Evolutionary conservation across 2,113 vertebrate species (phyloP), one percentile per base, ranked within the genome.

Genomic region (Gadus chalcogrammus): DNA sequence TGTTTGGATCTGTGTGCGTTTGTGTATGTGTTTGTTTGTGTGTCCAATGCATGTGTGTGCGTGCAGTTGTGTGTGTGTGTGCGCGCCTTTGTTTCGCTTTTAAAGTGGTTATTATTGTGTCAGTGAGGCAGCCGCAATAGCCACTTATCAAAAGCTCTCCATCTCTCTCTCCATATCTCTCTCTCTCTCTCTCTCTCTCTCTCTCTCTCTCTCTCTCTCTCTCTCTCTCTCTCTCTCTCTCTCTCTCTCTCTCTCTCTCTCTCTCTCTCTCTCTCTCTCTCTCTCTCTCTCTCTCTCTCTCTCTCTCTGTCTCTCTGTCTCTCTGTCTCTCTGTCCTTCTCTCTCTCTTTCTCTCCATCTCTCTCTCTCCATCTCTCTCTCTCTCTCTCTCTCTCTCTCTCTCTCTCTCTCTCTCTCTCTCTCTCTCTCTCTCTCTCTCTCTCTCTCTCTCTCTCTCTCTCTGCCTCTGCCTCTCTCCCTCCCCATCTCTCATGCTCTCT

Each of bases 71-170:
- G 56, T 74, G 61, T 67, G 31, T 48, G 61, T 31, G 70, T 65
- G 22, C 61, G 15, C 59, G 66, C 59, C 63, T 79, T 31, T 18
- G 18, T 15, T 65, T 22, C 66, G 64, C 62, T 22, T 13, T 67
- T 76, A 61, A 76, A 65, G 15, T 64, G 67, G 56, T 70, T 17
- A 68, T 68, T 68, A 28, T 59, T 17, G 69, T 38, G 73, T 66
- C 38, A 58, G 58, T 67, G 61, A 67, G 58, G 69, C 28, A 56
- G 65, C 67, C 38, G 64, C 69, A 64, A 5, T 65, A 58, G 65
- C 65, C 9, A 12, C 80, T 73, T 61, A 67, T 18, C 52, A 61
- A 73, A 56, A 75, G 48, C 73, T 22, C 68, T 27, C 69, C 61
- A 53, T 68, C 3, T n/a, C 42, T 20, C 63, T 65, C 60, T 70